A percentile compares a stretch with the other conserved stretches of the same genome.
phyloP scores from a whole-genome alignment of 1,140 invertebrate genomes.

The Megalopta genalis region DNA sequence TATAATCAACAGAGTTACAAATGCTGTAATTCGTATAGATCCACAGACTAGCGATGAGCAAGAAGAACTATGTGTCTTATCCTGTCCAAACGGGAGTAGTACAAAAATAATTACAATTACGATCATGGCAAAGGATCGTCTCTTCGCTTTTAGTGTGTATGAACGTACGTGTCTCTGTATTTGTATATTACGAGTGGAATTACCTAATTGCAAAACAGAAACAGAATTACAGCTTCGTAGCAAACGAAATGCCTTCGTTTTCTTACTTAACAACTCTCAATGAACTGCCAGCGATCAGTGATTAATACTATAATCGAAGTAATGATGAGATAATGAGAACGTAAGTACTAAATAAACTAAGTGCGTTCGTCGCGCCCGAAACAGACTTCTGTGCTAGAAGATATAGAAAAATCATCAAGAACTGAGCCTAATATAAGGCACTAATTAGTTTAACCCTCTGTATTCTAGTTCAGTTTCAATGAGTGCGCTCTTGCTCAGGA shows the following conservation, averaged over 20 bases:
- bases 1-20: too few species aligned
- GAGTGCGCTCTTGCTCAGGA: too few species aligned
- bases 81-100: constrained; percentile 4
- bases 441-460: constrained; percentile 11
- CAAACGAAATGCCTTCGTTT: background rate
- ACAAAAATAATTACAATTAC: constrained; percentile 48
- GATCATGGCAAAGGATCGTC: constrained; percentile 14
- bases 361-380: background rate
- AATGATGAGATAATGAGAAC: background rate
- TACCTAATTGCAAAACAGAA: background rate
- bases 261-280: background rate
- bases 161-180: constrained; percentile 11
- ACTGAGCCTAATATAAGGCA: constrained; percentile 28
- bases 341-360: constrained; percentile 23
- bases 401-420: background rate
- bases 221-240: background rate
- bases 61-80: background rate
- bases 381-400: background rate
- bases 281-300: background rate
- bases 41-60: background rate
- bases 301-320: constrained; percentile 1
- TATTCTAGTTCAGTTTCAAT: too few species aligned
- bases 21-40: too few species aligned
- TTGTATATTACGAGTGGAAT: constrained; percentile 34
- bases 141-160: background rate